A percentile compares a stretch with the other conserved stretches of the same genome.
These are phyloP conservation scores for Formicarius rufipectus DNA, from an alignment of 2,113 vertebrate genomes.

Conservation along the genomic window DNA sequence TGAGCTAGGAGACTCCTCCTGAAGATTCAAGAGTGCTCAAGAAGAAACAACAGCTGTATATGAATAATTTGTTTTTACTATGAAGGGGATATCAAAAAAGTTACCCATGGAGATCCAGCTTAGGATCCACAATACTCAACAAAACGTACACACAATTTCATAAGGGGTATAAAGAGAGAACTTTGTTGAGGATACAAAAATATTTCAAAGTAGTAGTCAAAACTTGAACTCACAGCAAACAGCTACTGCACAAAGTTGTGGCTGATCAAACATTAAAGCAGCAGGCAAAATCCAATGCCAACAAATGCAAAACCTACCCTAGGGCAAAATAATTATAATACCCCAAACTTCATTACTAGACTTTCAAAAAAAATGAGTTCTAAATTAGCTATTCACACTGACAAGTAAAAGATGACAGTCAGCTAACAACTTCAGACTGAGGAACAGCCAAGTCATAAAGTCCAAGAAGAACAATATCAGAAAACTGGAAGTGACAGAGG, in stretches of 20 bases:
- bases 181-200: not conserved
- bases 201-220: not conserved
- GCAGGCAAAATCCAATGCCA: not conserved
- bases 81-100: not conserved
- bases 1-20: not conserved
- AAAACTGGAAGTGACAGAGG: not conserved
- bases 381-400: not conserved
- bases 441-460: not conserved
- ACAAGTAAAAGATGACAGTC: not conserved
- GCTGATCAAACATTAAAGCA: not conserved
- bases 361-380: not conserved
- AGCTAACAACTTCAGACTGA: not conserved
- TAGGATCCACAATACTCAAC: not conserved
- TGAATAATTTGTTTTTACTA: not conserved
- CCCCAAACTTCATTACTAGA: not conserved
- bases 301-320: not conserved
- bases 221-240: not conserved
- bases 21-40: not conserved
- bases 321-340: not conserved
- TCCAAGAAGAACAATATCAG: not conserved
- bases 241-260: not conserved
- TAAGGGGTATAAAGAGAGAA: not conserved
- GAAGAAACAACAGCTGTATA: not conserved
- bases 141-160: accelerated
- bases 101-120: not conserved